A percentile compares a stretch with the other conserved stretches of the same genome.
These are phyloP conservation scores for Hyla sarda DNA, from an alignment of 2,113 vertebrate species.

Conservation along the genomic window DNA sequence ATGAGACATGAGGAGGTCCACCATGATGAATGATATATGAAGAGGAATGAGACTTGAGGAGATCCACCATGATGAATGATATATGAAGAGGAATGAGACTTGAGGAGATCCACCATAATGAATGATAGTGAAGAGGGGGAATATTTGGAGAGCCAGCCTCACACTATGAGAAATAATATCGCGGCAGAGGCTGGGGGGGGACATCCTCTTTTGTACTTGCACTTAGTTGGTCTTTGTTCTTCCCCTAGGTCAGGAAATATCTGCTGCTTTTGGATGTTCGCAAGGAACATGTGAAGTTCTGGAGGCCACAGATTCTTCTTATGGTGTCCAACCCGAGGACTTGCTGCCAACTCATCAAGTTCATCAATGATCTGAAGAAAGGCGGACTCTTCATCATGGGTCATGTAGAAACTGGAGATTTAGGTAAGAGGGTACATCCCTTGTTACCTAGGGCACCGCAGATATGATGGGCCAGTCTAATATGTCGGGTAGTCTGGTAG, in stretches of 20 bases:
- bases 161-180: neutral
- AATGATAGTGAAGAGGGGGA: neutral
- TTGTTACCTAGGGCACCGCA: neutral
- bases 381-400: constrained; percentile 81
- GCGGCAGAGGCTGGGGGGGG: too few relatives aligned
- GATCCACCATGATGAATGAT: neutral
- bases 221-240: neutral
- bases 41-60: neutral
- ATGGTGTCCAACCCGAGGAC: constrained; percentile 84
- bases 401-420: constrained; percentile 82
- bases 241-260: constrained; percentile 79
- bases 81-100: neutral
- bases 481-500: too few relatives aligned
- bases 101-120: neutral
- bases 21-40: neutral
- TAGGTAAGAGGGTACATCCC: constrained; percentile 70
- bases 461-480: too few relatives aligned
- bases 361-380: constrained; percentile 85
- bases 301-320: constrained; percentile 81
- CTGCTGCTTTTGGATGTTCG: constrained; percentile 81
- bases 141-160: neutral
- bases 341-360: constrained; percentile 80
- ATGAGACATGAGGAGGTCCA: neutral
- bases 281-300: constrained; percentile 86
- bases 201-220: neutral